phyloP scores from a whole-genome alignment of 2,888 invertebrate genomes.

The Hydraecia micacea region DNA sequence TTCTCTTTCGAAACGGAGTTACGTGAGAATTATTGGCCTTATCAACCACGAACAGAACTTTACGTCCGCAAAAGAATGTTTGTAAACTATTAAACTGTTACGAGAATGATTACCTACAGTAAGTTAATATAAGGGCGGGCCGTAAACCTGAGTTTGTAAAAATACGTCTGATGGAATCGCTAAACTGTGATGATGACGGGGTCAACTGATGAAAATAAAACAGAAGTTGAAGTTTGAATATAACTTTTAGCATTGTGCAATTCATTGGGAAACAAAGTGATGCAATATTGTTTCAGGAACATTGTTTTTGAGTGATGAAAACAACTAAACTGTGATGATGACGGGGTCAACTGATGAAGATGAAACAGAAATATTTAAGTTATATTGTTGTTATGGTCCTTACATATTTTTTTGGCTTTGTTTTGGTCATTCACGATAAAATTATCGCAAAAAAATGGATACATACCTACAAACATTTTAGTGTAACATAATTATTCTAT shows the following conservation, averaged over 20 bases:
- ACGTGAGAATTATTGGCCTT: slow-evolving; percentile 70
- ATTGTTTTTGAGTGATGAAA: too few species aligned
- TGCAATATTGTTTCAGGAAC: not conserved
- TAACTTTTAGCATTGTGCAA: not conserved
- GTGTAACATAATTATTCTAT: too few species aligned
- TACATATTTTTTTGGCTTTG: too few species aligned
- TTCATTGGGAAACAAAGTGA: not conserved
- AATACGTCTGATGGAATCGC: slow-evolving; percentile 29
- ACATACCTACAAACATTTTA: too few species aligned
- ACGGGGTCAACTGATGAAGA: too few species aligned
- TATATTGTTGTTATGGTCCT: too few species aligned
- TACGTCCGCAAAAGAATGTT: slow-evolving; percentile 59
- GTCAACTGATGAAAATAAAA: not conserved
- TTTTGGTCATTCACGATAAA: too few species aligned
- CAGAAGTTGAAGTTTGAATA: slow-evolving; percentile 33
- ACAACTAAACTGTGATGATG: too few species aligned
- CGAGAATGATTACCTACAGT: slow-evolving; percentile 50
- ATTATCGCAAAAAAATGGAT: too few species aligned
- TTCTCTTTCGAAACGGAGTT: slow-evolving; percentile 65
- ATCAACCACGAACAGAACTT: slow-evolving; percentile 67
- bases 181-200: slow-evolving; percentile 18
- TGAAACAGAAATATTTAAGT: not conserved
- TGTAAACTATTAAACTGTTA: slow-evolving; percentile 65
- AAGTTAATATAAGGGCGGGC: slow-evolving; percentile 39
- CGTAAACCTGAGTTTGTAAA: slow-evolving; percentile 53